Evolutionary conservation across 2,113 vertebrate genomes (phyloP).

Genomic region (Myiozetetes cayanensis): DNA sequence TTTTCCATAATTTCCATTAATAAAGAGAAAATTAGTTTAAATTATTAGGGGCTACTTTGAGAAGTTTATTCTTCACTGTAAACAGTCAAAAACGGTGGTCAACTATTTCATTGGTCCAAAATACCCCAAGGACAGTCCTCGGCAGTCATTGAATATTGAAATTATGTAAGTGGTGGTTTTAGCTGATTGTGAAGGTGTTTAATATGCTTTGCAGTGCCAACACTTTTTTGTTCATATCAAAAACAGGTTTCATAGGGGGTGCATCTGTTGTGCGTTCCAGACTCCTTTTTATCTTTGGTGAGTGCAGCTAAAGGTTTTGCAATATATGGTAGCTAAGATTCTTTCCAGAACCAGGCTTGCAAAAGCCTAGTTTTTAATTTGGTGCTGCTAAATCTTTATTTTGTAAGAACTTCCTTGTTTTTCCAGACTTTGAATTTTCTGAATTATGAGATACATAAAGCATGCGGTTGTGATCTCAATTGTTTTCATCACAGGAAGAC

Average conservation of each 20-base stretch:
- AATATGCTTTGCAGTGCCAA: background rate
- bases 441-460: background rate
- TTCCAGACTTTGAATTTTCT: conserved; percentile 4
- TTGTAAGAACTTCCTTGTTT: background rate
- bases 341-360: background rate
- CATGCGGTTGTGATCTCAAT: background rate
- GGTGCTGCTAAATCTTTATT: background rate
- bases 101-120: background rate
- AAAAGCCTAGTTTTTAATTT: background rate
- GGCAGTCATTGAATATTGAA: background rate
- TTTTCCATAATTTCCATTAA: background rate
- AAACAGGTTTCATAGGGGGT: background rate
- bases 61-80: background rate
- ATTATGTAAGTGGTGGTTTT: background rate
- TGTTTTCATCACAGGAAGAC: background rate
- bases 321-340: background rate
- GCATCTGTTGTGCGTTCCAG: background rate
- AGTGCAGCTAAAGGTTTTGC: background rate
- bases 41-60: background rate
- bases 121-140: background rate
- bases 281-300: background rate
- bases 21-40: background rate
- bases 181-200: background rate
- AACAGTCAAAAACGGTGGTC: background rate
- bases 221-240: background rate